These are phyloP conservation scores for Oryzias dopingdopingensis DNA, from an alignment of 2,797 vertebrate species.

Conservation along the genomic window DNA sequence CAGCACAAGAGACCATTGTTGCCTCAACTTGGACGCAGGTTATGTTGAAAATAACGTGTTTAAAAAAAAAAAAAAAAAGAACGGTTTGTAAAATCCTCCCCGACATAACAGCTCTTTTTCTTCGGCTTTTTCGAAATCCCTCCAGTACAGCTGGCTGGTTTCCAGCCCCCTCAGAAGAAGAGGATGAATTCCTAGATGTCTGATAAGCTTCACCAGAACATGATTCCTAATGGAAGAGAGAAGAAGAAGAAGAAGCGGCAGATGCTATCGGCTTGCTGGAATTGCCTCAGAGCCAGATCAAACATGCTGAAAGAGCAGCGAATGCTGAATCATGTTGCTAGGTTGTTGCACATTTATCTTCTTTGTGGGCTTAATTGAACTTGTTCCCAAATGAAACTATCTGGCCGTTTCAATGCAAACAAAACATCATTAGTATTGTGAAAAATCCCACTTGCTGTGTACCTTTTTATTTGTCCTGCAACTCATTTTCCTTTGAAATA, in stretches of 20 bases:
- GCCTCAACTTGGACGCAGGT: constrained; percentile 21
- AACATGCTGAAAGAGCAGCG: constrained; percentile 56
- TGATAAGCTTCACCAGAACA: constrained; percentile 74
- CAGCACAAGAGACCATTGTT: constrained; percentile 29
- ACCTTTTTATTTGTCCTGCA: background rate
- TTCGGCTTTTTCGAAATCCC: constrained; percentile 54
- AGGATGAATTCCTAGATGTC: constrained; percentile 73
- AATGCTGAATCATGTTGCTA: constrained; percentile 51
- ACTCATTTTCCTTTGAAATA: constrained; percentile 39
- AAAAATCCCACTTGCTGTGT: constrained; percentile 41
- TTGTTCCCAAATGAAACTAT: constrained; percentile 61
- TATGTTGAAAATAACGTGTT: constrained; percentile 50
- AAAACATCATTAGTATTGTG: constrained; percentile 60
- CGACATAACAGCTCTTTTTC: constrained; percentile 55
- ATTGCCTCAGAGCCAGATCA: constrained; percentile 64
- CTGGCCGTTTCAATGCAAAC: constrained; percentile 50
- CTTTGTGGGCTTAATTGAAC: constrained; percentile 63
- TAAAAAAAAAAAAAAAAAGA: constrained; percentile 22
- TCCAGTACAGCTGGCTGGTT: constrained; percentile 59
- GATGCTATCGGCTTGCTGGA: constrained; percentile 66
- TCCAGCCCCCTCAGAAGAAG: constrained; percentile 63
- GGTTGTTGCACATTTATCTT: constrained; percentile 57
- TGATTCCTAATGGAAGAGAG: constrained; percentile 71
- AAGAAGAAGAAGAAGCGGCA: constrained; percentile 68
- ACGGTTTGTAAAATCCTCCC: constrained; percentile 35